phyloP scores from a whole-genome alignment of 2,113 vertebrate genomes.

The Herpailurus yagouaroundi region DNA sequence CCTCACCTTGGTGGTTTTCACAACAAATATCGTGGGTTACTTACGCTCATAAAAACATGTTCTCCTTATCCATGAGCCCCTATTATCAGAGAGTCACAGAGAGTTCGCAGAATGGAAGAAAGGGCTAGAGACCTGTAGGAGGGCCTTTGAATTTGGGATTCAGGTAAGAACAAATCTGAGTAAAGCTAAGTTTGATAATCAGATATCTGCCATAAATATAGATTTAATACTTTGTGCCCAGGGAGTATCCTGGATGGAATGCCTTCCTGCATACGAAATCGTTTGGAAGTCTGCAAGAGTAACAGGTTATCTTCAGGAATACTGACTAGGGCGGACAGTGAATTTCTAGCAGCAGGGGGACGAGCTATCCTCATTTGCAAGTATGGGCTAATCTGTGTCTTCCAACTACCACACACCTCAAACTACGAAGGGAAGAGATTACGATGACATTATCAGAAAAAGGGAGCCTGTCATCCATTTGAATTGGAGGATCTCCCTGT shows the following conservation, averaged over 20 bases:
- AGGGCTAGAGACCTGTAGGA: not conserved
- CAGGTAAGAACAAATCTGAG: not conserved
- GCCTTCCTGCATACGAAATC: not conserved
- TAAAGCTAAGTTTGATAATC: not conserved
- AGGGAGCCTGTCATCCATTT: not conserved
- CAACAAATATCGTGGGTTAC: not conserved
- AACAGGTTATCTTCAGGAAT: not conserved
- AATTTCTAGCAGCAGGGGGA: not conserved
- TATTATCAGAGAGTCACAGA: not conserved
- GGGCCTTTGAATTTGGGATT: not conserved
- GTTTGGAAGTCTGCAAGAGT: not conserved
- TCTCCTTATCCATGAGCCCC: not conserved
- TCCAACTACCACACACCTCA: not conserved
- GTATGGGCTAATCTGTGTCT: not conserved
- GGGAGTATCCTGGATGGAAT: not conserved
- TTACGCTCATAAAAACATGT: not conserved
- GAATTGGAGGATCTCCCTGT: not conserved
- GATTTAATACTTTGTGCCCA: not conserved
- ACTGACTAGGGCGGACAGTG: not conserved
- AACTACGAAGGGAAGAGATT: not conserved
- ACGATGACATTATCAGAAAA: not conserved
- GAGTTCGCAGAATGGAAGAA: not conserved
- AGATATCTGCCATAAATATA: not conserved
- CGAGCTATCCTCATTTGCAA: not conserved
- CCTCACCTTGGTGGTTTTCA: not conserved